Evolutionary conservation across 2,797 vertebrate species (phyloP), one percentile per base, ranked within the genome.

Genomic region (Meda fulgida): DNA sequence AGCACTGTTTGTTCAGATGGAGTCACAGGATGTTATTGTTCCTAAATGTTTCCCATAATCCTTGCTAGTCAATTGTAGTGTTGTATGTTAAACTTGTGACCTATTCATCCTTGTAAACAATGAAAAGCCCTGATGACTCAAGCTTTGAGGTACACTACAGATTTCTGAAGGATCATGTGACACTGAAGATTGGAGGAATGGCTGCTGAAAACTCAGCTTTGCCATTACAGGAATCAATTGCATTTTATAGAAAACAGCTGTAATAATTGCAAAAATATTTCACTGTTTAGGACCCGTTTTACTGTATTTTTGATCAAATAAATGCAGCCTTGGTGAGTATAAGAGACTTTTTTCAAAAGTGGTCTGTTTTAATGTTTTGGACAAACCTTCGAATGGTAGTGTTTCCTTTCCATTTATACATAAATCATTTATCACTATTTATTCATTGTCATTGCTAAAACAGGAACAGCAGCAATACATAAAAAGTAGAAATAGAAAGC

Each of bases 21-120:
- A 76, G 60, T 55, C 31, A 53, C 60, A 67, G 31, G n/a, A 83
- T 83, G 60, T 55, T 55, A 18, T 55, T 77, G 34, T 55, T 66
- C 34, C 72, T 66, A 40, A 29, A 21, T 53, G 16, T n/a, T 55
- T 13, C 60, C 66, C 31, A 29, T 55, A 55, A 40, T 67, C 34
- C 46, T 19, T 34, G n/a, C 53, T 51, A 26, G 40, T 75, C 70
- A 38, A 34, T 51, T 82, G 55, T 48, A n/a, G 19, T 34, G 70
- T 34, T 48, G 70, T 11, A 8, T 29, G 34, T 31, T 72, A 60
- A 31, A 73, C 19, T 11, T 63, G 26, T 82, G 70, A 73, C 81
- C 58, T 16, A 19, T 46, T 73, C 26, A 72, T 21, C 26, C 21
- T 63, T 63, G 11, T 48, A 36, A 82, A 82, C 80, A 82, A 73